Evolutionary conservation across 2,797 vertebrate species (phyloP).

Genomic region (Danio albolineatus): DNA sequence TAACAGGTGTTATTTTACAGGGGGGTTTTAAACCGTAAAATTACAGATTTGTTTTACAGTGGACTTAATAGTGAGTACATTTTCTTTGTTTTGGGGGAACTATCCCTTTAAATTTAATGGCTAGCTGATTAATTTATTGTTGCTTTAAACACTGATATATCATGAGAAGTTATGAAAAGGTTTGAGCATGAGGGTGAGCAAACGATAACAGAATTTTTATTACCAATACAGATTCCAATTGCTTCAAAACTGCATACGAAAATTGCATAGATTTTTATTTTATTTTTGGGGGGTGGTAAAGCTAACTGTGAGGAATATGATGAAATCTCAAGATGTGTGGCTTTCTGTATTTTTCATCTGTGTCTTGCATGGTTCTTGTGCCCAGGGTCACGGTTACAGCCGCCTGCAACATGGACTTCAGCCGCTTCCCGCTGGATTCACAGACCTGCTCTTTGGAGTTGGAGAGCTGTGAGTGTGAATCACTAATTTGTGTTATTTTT

Average conservation of each 20-base stretch:
- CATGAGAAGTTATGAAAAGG: neutral
- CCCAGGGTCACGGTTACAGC: constrained; percentile 93
- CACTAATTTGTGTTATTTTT: constrained; percentile 35
- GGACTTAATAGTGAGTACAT: too few relatives aligned
- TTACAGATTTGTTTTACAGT: too few relatives aligned
- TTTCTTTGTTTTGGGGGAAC: too few relatives aligned
- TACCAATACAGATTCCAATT: neutral
- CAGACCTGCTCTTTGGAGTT: constrained; percentile 95
- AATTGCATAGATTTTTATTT: constrained; percentile 1
- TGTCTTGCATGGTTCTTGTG: constrained; percentile 45
- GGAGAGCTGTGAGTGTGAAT: constrained; percentile 89
- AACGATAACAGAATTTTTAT: neutral
- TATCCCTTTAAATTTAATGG: too few relatives aligned
- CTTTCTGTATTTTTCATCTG: neutral
- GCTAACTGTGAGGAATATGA: constrained; percentile 15
- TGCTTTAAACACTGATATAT: too few relatives aligned
- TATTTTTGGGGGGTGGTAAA: neutral
- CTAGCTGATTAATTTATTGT: too few relatives aligned
- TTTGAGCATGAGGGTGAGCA: neutral
- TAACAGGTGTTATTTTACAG: too few relatives aligned
- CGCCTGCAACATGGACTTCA: constrained; percentile 99
- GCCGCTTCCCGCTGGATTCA: constrained; percentile 92
- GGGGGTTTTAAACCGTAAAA: too few relatives aligned
- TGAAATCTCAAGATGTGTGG: constrained; percentile 19
- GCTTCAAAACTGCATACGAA: neutral